phyloP scores from a whole-genome alignment of 2,113 vertebrate species.

The Scatophagus argus region DNA sequence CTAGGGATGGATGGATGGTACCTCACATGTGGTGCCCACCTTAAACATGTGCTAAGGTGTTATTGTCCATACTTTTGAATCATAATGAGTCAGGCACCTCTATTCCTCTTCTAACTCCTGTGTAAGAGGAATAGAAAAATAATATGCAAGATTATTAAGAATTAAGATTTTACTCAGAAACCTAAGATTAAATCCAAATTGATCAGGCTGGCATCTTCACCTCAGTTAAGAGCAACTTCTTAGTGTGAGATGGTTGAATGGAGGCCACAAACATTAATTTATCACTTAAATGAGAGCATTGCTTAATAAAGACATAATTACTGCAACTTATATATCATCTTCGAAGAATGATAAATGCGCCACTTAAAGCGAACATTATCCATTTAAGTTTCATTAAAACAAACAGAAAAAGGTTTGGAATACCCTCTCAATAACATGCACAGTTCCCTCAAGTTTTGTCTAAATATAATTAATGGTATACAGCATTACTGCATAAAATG shows the following conservation, averaged over 20 bases:
- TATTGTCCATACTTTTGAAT: background rate
- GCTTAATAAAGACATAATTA: background rate
- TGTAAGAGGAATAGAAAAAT: background rate
- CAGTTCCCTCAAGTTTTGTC: background rate
- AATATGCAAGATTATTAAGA: background rate
- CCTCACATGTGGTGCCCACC: no score
- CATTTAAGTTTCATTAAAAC: background rate
- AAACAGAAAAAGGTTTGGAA: background rate
- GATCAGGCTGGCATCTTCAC: background rate
- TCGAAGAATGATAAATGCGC: background rate
- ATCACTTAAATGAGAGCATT: background rate
- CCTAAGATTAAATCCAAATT: background rate
- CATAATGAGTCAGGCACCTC: background rate
- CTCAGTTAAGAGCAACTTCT: background rate
- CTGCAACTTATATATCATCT: background rate
- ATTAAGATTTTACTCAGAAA: background rate
- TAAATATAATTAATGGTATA: no score
- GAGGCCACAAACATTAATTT: background rate
- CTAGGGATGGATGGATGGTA: no score
- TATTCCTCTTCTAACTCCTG: background rate
- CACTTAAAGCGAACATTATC: background rate
- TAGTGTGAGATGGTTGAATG: background rate
- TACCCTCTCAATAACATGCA: background rate
- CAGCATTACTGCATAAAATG: no score
- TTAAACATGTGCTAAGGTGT: background rate